Evolutionary conservation across 1,140 invertebrate genomes (phyloP).

Genomic region (Meloidogyne chitwoodi): DNA sequence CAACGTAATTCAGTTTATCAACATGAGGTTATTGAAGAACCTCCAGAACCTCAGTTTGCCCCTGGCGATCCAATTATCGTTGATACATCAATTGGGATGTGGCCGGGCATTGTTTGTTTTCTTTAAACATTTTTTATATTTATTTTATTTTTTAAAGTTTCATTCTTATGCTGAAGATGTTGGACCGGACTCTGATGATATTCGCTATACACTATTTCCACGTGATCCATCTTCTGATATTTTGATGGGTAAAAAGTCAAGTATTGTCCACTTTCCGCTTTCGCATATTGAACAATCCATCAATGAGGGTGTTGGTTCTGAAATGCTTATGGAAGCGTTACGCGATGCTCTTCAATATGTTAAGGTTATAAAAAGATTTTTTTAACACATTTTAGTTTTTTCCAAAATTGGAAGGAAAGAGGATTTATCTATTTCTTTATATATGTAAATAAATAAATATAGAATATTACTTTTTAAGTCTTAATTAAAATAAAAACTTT

Average conservation of each 20-base stretch:
- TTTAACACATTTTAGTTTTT: no score
- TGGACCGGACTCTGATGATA: not conserved
- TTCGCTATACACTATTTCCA: slow-evolving; percentile 21
- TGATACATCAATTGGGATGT: slow-evolving; percentile 13
- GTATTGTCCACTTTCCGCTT: slow-evolving; percentile 14
- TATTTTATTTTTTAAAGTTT: not conserved
- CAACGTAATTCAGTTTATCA: not conserved
- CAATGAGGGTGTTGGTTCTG: slow-evolving; percentile 6
- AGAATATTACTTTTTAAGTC: no score
- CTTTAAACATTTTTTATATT: not conserved
- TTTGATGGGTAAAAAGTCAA: not conserved
- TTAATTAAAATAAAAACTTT: not conserved
- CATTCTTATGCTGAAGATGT: not conserved
- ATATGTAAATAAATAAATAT: no score
- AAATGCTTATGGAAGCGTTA: slow-evolving; percentile 10
- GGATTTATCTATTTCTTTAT: no score
- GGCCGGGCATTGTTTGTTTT: slow-evolving; percentile 13
- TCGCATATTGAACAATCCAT: slow-evolving; percentile 22
- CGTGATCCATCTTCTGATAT: slow-evolving; percentile 3
- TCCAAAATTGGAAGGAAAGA: no score
- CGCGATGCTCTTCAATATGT: slow-evolving; percentile 5
- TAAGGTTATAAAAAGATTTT: not conserved
- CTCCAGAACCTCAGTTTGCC: not conserved
- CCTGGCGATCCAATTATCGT: slow-evolving; percentile 17
- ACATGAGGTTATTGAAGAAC: not conserved